A percentile compares a stretch with the other conserved stretches of the same genome.
phyloP scores from a whole-genome alignment of 2,797 vertebrate genomes.

The Hoplostethus mediterraneus region DNA sequence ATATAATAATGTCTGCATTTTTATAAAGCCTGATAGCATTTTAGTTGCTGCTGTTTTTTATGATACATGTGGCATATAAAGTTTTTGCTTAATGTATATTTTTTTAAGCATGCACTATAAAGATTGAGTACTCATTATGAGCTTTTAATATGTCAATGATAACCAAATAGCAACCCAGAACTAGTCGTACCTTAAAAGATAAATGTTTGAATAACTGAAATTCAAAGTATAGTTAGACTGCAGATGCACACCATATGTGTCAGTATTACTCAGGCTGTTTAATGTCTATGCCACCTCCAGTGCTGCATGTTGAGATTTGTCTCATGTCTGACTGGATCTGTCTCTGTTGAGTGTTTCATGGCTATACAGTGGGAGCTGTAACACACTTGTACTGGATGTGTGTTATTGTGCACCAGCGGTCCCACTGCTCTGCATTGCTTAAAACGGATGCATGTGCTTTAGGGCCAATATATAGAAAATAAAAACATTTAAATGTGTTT shows the following conservation, averaged over 20 bases:
- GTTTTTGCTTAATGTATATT: background rate
- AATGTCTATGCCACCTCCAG: background rate
- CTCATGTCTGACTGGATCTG: background rate
- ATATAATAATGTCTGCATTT: too few relatives aligned
- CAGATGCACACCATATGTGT: background rate
- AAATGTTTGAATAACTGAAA: conserved; percentile 4
- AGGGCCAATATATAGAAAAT: background rate
- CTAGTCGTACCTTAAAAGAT: background rate
- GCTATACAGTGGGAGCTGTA: conserved; percentile 6
- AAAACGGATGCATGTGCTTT: conserved; percentile 24
- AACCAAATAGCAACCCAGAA: background rate
- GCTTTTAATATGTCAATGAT: background rate
- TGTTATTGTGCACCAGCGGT: conserved; percentile 7
- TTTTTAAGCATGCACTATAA: background rate
- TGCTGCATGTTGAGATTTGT: conserved; percentile 1
- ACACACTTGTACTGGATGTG: background rate
- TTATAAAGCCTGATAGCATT: conserved; percentile 6
- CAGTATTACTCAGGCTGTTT: conserved; percentile 40
- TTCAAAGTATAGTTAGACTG: background rate
- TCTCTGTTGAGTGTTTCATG: conserved; percentile 17
- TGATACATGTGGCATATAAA: background rate
- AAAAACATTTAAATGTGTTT: background rate
- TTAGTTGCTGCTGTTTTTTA: background rate
- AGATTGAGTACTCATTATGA: background rate
- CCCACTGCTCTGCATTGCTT: background rate